phyloP scores from a whole-genome alignment of 2,888 invertebrate species.

The Lasius platythorax region DNA sequence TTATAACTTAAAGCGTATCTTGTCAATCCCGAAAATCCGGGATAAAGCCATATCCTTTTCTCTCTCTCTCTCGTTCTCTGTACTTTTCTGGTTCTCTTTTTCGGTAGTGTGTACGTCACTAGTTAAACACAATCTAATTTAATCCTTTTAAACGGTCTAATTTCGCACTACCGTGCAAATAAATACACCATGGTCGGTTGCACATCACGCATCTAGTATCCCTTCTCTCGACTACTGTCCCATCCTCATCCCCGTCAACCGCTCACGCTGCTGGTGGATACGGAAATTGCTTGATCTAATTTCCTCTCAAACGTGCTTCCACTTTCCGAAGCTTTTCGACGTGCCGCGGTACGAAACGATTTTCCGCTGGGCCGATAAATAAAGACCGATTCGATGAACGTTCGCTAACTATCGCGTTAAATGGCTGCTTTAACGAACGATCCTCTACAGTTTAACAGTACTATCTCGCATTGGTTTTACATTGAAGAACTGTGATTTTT shows the following conservation, averaged over 20 bases:
- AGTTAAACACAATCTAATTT: slow-evolving; percentile 80
- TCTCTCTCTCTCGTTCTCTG: neutral
- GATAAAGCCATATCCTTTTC: neutral
- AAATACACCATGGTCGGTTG: slow-evolving; percentile 68
- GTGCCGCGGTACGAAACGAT: slow-evolving; percentile 60
- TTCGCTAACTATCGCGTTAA: slow-evolving; percentile 56
- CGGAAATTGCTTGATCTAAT: slow-evolving; percentile 72
- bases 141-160: slow-evolving; percentile 79
- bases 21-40: neutral
- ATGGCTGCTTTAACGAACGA: slow-evolving; percentile 16
- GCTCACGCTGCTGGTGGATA: slow-evolving; percentile 36
- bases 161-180: slow-evolving; percentile 68
- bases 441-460: slow-evolving; percentile 33
- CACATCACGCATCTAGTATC: slow-evolving; percentile 28
- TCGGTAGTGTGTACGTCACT: slow-evolving; percentile 57
- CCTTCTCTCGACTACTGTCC: slow-evolving; percentile 38
- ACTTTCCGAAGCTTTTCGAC: slow-evolving; percentile 51
- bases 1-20: neutral
- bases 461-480: slow-evolving; percentile 5
- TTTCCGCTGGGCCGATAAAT: slow-evolving; percentile 59
- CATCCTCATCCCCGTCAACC: neutral
- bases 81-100: neutral
- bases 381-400: slow-evolving; percentile 53
- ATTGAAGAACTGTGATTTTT: slow-evolving; percentile 11
- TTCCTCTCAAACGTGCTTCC: slow-evolving; percentile 65